Conservation (phyloP, 1,140 invertebrate genomes). For the Thaumatotibia leucotreta region DNA sequence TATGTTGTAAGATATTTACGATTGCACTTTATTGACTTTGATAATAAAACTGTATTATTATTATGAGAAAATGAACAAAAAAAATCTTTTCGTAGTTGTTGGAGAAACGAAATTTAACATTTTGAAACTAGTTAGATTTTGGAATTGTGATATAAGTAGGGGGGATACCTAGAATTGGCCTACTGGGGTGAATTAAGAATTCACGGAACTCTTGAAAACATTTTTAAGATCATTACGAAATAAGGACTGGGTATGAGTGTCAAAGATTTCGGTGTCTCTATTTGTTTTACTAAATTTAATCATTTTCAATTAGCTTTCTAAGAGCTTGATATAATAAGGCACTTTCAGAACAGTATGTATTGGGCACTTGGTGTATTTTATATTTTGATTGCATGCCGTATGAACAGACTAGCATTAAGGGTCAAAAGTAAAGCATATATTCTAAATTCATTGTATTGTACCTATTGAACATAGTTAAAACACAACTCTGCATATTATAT, state of each 20-base stretch:
- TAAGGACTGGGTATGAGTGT: background rate
- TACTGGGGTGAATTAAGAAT: slow-evolving; percentile 25
- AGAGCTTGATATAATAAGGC: slow-evolving; percentile 33
- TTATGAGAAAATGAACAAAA: slow-evolving; percentile 12
- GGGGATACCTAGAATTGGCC: slow-evolving; percentile 30
- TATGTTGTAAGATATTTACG: slow-evolving; percentile 23
- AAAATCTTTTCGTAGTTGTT: slow-evolving; percentile 9
- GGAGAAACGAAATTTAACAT: slow-evolving; percentile 6
- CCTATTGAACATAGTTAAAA: slow-evolving; percentile 26
- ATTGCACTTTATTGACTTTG: slow-evolving; percentile 33
- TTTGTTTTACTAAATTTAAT: slow-evolving; percentile 16
- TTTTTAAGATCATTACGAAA: background rate
- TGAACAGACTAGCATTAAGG: slow-evolving; percentile 27
- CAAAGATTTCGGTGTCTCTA: background rate
- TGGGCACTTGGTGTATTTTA: slow-evolving; percentile 24
- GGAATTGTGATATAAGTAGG: slow-evolving; percentile 28
- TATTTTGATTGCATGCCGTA: slow-evolving; percentile 24
- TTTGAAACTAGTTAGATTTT: slow-evolving; percentile 20
- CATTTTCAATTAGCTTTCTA: slow-evolving; percentile 26
- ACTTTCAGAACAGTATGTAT: slow-evolving; percentile 20
- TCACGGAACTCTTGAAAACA: background rate
- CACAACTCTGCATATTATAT: slow-evolving; percentile 18
- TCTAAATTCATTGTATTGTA: slow-evolving; percentile 56
- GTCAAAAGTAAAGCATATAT: slow-evolving; percentile 64
- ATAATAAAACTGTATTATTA: slow-evolving; percentile 38